These are phyloP conservation scores for Mormyrus proboscirostris DNA, from an alignment of 2,797 vertebrate species.

Conservation along the genomic window DNA sequence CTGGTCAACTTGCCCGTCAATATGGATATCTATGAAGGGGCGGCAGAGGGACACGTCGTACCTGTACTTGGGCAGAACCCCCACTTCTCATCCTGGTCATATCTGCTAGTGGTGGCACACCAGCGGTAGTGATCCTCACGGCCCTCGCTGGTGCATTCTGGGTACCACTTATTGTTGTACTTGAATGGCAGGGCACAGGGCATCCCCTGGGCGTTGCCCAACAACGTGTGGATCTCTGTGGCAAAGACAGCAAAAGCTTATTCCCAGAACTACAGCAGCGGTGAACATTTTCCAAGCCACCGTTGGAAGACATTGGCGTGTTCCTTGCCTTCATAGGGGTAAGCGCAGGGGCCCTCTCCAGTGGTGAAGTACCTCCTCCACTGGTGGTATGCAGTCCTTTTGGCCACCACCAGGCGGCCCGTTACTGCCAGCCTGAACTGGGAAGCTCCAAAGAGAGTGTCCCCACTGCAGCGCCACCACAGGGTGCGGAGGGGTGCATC, in stretches of 20 bases:
- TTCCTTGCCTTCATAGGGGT: constrained; percentile 75
- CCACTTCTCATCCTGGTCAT: constrained; percentile 80
- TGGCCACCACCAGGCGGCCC: constrained; percentile 62
- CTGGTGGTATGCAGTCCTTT: constrained; percentile 46
- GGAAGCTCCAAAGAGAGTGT: constrained; percentile 59
- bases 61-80: constrained; percentile 83
- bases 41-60: constrained; percentile 39
- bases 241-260: constrained; percentile 16
- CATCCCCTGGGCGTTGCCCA: constrained; percentile 77
- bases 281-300: neutral
- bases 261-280: neutral
- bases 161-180: constrained; percentile 83
- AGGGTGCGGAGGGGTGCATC: constrained; percentile 58
- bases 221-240: constrained; percentile 74
- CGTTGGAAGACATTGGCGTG: neutral
- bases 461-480: constrained; percentile 73
- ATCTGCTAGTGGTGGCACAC: constrained; percentile 83
- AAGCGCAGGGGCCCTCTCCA: constrained; percentile 71
- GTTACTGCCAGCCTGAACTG: constrained; percentile 64
- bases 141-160: constrained; percentile 77
- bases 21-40: neutral
- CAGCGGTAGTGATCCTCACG: constrained; percentile 70
- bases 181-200: constrained; percentile 85
- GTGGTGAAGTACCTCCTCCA: constrained; percentile 72
- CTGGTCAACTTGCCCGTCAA: too few relatives aligned